Conservation (phyloP, 2,113 vertebrate species). For the Zosterops pallidus region DNA sequence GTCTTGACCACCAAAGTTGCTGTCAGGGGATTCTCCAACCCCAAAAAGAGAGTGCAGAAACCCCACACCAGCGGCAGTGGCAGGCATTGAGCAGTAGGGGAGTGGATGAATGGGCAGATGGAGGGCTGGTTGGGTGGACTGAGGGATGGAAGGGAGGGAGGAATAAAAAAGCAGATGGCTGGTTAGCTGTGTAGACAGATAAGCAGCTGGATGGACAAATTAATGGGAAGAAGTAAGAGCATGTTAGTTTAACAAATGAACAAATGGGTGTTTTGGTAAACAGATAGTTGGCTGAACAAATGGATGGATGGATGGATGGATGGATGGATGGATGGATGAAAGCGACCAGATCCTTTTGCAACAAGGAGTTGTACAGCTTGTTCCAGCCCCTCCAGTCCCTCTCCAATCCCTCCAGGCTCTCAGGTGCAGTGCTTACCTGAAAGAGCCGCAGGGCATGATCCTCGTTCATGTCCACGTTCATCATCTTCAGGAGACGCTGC, state of each 20-base stretch:
- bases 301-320: background rate
- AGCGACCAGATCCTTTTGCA: background rate
- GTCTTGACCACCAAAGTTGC: background rate
- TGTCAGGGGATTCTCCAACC: background rate
- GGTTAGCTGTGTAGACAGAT: background rate
- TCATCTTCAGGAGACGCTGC: constrained; percentile 87
- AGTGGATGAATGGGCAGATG: background rate
- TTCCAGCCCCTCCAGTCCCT: background rate
- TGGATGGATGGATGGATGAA: background rate
- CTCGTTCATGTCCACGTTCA: constrained; percentile 94
- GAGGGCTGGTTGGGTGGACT: background rate
- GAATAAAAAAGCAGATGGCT: background rate
- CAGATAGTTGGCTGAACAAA: background rate
- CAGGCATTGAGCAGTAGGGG: rapidly evolving
- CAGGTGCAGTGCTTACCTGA: constrained; percentile 68
- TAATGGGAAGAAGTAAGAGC: background rate
- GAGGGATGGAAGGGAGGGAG: background rate
- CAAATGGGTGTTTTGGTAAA: background rate
- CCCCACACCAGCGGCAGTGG: rapidly evolving
- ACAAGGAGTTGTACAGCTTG: background rate
- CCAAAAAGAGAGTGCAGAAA: background rate
- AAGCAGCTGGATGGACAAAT: background rate
- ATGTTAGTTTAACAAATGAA: background rate
- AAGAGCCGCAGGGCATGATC: constrained; percentile 86
- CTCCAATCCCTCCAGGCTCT: background rate